Conservation (phyloP, 1,140 invertebrate genomes). For the Mizuhopecten yessoensis region DNA sequence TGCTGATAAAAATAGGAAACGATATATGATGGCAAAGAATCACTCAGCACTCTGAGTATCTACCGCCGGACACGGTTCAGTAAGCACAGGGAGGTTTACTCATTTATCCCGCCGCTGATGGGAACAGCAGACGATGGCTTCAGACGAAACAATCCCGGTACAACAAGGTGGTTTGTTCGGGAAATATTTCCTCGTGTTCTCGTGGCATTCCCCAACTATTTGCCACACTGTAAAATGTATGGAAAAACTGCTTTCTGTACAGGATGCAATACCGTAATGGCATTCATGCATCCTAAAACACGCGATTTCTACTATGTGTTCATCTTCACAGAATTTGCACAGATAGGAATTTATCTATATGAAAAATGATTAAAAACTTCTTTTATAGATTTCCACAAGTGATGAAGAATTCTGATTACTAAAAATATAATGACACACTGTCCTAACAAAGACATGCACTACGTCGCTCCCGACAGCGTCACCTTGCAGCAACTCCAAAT, state of each 20-base stretch:
- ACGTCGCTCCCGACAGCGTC: too few relatives aligned
- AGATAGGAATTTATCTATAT: too few relatives aligned
- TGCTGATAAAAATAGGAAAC: slow-evolving; percentile 23
- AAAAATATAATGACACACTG: too few relatives aligned
- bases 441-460: too few relatives aligned
- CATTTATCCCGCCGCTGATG: neutral
- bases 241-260: neutral
- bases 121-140: neutral
- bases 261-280: neutral
- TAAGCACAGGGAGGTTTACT: neutral
- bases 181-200: neutral
- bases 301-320: too few relatives aligned
- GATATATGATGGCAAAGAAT: neutral
- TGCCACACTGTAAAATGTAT: slow-evolving; percentile 13
- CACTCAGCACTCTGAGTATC: neutral
- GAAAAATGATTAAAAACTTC: too few relatives aligned
- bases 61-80: neutral
- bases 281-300: too few relatives aligned
- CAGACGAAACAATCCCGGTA: slow-evolving; percentile 25
- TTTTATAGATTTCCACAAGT: too few relatives aligned
- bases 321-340: too few relatives aligned
- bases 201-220: neutral
- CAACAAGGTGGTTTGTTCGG: slow-evolving; percentile 3
- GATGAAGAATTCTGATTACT: too few relatives aligned
- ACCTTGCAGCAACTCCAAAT: too few relatives aligned